Evolutionary conservation across 2,888 invertebrate genomes (phyloP).

Genomic region (Dasypogon diadema): DNA sequence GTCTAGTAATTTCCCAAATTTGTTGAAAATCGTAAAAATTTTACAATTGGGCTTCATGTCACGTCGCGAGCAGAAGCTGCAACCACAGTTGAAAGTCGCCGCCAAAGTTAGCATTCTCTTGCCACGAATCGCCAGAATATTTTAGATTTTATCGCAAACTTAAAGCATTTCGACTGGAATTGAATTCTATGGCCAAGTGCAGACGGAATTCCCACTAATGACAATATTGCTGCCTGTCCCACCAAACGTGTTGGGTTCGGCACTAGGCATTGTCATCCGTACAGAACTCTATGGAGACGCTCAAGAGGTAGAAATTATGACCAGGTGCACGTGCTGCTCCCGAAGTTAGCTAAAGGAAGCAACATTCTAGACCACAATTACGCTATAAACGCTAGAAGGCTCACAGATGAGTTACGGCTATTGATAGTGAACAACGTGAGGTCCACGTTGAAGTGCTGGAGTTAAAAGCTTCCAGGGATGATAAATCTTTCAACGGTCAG

Average conservation of each 20-base stretch:
- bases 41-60: constrained; percentile 21
- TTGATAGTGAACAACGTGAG: no score
- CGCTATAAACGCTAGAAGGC: no score
- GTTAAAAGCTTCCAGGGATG: background rate
- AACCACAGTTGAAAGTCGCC: constrained; percentile 35
- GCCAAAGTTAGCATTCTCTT: constrained; percentile 19
- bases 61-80: constrained; percentile 27
- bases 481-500: background rate
- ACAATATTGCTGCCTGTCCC: background rate
- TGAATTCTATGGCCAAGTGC: constrained; percentile 11
- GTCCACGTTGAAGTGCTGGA: background rate
- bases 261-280: background rate
- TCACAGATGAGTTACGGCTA: no score
- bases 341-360: background rate
- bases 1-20: constrained; percentile 29
- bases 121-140: background rate
- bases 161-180: constrained; percentile 15
- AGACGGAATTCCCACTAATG: background rate
- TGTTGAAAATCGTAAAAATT: constrained; percentile 32
- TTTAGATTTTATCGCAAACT: constrained; percentile 33
- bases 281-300: background rate
- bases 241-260: no score
- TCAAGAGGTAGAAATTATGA: background rate
- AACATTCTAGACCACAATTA: no score
- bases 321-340: background rate